Conservation (phyloP, 2,797 vertebrate genomes). For the Pseudopleuronectes americanus region DNA sequence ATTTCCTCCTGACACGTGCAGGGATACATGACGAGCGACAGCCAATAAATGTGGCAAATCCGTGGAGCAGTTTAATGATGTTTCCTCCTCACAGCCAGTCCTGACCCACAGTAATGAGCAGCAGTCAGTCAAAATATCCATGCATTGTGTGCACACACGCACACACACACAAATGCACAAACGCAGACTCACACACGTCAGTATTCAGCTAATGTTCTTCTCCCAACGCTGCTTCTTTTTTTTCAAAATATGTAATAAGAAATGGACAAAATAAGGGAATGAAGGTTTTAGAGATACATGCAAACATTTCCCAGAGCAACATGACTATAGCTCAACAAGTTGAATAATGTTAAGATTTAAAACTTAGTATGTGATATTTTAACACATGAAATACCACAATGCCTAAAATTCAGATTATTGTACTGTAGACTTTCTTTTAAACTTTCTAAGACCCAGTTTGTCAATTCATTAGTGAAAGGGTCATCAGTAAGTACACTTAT, state of each 20-base stretch:
- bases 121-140: neutral
- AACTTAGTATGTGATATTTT: no score
- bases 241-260: neutral
- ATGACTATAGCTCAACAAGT: no score
- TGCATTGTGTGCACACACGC: no score
- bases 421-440: no score
- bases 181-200: neutral
- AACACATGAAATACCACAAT: neutral
- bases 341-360: no score
- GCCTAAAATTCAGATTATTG: no score
- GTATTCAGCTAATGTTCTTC: no score
- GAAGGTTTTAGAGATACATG: no score
- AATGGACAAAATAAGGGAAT: no score
- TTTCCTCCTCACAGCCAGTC: slow-evolving; percentile 16
- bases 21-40: slow-evolving; percentile 6
- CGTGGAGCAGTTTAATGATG: slow-evolving; percentile 47
- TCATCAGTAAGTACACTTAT: neutral
- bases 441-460: no score
- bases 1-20: slow-evolving; percentile 23
- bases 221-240: neutral
- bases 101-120: slow-evolving; percentile 55
- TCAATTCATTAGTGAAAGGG: neutral
- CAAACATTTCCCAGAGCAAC: no score
- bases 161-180: neutral
- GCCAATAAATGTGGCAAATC: slow-evolving; percentile 5